These are phyloP conservation scores for Pseudomyrmex flavicornis DNA, from an alignment of 1,140 invertebrate species.

Conservation along the genomic window DNA sequence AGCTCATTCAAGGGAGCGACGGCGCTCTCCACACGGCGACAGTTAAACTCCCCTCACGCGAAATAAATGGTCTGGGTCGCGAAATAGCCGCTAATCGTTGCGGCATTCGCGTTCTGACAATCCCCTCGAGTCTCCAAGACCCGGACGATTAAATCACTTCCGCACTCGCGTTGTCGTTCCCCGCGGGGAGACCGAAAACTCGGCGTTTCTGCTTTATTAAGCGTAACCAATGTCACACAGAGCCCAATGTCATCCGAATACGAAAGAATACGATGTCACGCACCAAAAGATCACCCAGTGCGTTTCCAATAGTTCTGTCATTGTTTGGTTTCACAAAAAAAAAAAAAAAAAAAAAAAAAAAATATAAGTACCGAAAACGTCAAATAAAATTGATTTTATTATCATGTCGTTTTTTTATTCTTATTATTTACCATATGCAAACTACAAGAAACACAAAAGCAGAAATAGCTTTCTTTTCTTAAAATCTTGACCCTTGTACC, in stretches of 20 bases:
- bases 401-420: no score
- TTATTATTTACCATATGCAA: background rate
- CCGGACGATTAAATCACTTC: slow-evolving; percentile 52
- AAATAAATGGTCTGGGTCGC: slow-evolving; percentile 59
- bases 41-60: slow-evolving; percentile 51
- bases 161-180: slow-evolving; percentile 9
- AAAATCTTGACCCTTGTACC: background rate
- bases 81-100: slow-evolving; percentile 66
- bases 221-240: slow-evolving; percentile 37
- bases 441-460: background rate
- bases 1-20: background rate
- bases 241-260: background rate
- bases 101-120: slow-evolving; percentile 10
- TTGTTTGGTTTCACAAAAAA: background rate
- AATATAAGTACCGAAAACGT: background rate
- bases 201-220: slow-evolving; percentile 64
- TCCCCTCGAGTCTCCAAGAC: slow-evolving; percentile 1
- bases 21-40: slow-evolving; percentile 23
- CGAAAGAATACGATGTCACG: background rate
- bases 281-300: background rate
- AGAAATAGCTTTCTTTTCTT: background rate
- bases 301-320: slow-evolving; percentile 5
- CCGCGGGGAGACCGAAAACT: background rate
- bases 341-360: slow-evolving; percentile 35
- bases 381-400: no score